phyloP scores from a whole-genome alignment of 2,113 vertebrate genomes.

The Okapia johnstoni region DNA sequence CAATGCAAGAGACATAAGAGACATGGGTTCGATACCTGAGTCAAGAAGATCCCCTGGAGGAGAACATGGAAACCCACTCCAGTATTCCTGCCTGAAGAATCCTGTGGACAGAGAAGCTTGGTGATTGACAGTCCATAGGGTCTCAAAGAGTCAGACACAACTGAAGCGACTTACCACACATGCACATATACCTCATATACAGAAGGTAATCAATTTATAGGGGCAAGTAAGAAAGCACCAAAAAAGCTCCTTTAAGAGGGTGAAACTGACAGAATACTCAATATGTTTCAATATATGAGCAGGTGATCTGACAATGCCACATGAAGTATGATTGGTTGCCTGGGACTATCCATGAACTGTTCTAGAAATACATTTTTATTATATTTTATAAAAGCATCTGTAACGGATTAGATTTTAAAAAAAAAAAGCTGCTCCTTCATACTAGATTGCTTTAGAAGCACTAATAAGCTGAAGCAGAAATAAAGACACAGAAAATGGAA shows the following conservation, averaged over 20 bases:
- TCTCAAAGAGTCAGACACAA: neutral
- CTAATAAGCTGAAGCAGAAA: conserved; percentile 32
- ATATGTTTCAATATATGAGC: neutral
- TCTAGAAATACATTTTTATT: conserved; percentile 1
- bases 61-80: neutral
- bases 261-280: neutral
- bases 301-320: neutral
- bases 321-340: neutral
- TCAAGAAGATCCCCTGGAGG: neutral
- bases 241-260: neutral
- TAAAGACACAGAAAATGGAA: conserved; percentile 44
- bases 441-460: conserved; percentile 32
- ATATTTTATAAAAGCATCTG: conserved; percentile 11
- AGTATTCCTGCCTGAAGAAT: neutral
- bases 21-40: neutral
- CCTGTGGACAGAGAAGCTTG: neutral
- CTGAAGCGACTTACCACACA: neutral
- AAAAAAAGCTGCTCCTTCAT: neutral
- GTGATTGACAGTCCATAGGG: neutral
- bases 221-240: neutral
- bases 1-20: neutral
- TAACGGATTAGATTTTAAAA: neutral
- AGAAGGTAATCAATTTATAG: neutral
- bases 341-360: neutral
- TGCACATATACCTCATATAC: neutral